Evolutionary conservation across 2,113 vertebrate species (phyloP).

Genomic region (Perca flavescens): DNA sequence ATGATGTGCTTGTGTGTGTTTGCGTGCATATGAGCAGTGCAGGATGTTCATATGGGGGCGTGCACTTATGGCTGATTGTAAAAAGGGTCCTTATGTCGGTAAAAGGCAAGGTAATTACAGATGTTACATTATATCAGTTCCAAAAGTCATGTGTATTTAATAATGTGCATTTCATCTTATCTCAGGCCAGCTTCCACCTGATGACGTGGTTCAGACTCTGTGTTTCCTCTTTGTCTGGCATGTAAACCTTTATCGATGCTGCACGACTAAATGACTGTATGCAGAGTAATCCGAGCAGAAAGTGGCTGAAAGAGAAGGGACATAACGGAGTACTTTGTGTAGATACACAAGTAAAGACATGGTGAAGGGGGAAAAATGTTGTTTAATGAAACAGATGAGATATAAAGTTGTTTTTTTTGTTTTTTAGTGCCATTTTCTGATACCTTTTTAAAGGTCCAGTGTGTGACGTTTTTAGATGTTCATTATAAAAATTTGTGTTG

Average conservation of each 20-base stretch:
- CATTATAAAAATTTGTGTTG: too few relatives aligned
- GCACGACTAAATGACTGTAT: slow-evolving; percentile 26
- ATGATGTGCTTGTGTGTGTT: slow-evolving; percentile 39
- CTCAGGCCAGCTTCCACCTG: slow-evolving; percentile 60
- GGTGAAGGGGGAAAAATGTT: neutral
- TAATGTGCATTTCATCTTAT: slow-evolving; percentile 61
- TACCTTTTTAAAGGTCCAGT: too few relatives aligned
- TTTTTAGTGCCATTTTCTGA: too few relatives aligned
- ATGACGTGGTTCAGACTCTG: slow-evolving; percentile 52
- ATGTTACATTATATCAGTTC: slow-evolving; percentile 53
- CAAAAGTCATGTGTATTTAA: slow-evolving; percentile 62
- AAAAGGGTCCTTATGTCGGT: slow-evolving; percentile 41
- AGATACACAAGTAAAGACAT: neutral
- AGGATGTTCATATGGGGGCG: slow-evolving; percentile 43
- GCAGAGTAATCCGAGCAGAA: slow-evolving; percentile 19
- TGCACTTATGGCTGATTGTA: slow-evolving; percentile 55
- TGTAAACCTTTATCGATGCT: slow-evolving; percentile 37
- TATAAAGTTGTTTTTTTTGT: too few relatives aligned
- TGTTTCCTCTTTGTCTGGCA: slow-evolving; percentile 38
- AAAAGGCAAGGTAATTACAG: slow-evolving; percentile 47
- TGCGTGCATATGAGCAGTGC: slow-evolving; percentile 36
- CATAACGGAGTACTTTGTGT: neutral
- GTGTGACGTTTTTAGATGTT: too few relatives aligned
- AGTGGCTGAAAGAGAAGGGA: neutral
- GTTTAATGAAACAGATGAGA: too few relatives aligned